These are phyloP conservation scores for Gopherus flavomarginatus DNA, from an alignment of 2,113 vertebrate species.

Conservation along the genomic window DNA sequence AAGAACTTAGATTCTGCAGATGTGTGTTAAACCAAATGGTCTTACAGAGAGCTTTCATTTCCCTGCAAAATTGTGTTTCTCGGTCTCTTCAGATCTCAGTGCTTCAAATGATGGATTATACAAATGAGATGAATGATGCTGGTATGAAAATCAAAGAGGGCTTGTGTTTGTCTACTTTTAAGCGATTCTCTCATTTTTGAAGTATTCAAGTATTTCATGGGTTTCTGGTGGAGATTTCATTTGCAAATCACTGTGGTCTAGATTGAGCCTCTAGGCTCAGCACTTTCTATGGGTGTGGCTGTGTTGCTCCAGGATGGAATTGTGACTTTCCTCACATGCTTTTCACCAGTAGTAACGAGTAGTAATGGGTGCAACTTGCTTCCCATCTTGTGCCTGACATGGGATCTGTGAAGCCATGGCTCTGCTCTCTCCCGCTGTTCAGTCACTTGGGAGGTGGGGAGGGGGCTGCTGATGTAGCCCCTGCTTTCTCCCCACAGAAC, in stretches of 20 bases:
- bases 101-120: not conserved
- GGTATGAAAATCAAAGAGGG: not conserved
- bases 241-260: not conserved
- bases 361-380: not conserved
- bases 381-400: not conserved
- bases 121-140: not conserved
- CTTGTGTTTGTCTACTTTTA: not conserved
- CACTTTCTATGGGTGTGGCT: not conserved
- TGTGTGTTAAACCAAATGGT: not conserved
- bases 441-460: not conserved
- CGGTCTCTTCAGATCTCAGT: not conserved
- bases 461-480: not conserved
- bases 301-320: not conserved
- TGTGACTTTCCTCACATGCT: not conserved
- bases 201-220: not conserved
- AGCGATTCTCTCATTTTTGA: not conserved
- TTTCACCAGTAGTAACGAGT: not conserved
- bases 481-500: not conserved
- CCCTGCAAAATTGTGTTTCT: not conserved
- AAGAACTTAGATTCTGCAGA: fast-evolving
- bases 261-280: not conserved
- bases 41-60: not conserved
- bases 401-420: not conserved
- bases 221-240: not conserved
- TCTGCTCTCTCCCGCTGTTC: not conserved